A percentile compares a stretch with the other conserved stretches of the same genome.
Evolutionary conservation across 2,113 vertebrate genomes (phyloP).

Genomic region (Sitta europaea): DNA sequence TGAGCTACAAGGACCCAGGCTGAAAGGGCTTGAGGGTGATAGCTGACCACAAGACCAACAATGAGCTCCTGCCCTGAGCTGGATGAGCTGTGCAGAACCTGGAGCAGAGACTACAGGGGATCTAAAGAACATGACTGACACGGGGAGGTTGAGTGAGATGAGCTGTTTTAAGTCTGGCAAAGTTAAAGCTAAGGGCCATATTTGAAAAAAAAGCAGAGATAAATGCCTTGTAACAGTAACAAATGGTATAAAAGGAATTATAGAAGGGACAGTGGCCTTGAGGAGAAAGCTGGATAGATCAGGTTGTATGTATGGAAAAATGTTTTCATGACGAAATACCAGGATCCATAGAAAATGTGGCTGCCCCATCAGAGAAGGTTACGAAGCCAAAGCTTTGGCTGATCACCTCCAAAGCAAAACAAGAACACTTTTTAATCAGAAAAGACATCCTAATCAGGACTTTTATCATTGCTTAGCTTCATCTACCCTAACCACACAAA

Average conservation of each 20-base stretch:
- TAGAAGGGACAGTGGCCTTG: not conserved
- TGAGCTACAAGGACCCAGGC: not conserved
- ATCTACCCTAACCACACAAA: not conserved
- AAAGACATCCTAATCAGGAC: not conserved
- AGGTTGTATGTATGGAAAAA: not conserved
- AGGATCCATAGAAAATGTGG: not conserved
- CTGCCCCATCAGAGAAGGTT: not conserved
- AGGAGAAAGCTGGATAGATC: not conserved
- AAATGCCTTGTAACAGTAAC: not conserved
- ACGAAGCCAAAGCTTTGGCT: not conserved
- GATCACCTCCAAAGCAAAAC: not conserved
- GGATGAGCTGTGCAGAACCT: not conserved
- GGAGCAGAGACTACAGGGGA: not conserved
- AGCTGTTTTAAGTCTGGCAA: not conserved
- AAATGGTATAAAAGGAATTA: not conserved
- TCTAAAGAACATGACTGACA: not conserved
- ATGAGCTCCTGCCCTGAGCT: not conserved
- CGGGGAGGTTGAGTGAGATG: not conserved
- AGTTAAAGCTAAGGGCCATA: not conserved
- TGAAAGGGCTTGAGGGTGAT: not conserved
- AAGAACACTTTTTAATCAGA: not conserved
- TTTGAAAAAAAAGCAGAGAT: not conserved
- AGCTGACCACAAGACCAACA: not conserved
- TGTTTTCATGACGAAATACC: not conserved
- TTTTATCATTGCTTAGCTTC: not conserved